phyloP scores from a whole-genome alignment of 2,113 vertebrate species.

The Ranitomeya imitator region DNA sequence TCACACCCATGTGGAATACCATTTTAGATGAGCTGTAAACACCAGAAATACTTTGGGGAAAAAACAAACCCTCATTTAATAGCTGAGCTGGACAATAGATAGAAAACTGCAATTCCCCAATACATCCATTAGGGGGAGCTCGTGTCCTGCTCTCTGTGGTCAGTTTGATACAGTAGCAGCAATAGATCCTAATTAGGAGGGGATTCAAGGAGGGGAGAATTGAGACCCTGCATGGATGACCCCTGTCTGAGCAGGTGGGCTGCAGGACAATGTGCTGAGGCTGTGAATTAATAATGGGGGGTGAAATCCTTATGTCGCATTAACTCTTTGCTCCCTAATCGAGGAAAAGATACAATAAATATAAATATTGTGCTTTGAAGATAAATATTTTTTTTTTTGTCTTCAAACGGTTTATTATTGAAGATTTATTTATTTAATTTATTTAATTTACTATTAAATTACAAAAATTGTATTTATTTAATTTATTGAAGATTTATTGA shows the following conservation, averaged over 20 bases:
- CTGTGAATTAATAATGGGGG: background rate
- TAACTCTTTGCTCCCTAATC: background rate
- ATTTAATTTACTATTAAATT: no score
- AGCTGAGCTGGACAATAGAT: background rate
- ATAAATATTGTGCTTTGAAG: background rate
- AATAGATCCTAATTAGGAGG: constrained; percentile 35
- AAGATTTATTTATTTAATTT: no score
- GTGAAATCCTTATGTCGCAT: background rate
- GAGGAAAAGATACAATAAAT: background rate
- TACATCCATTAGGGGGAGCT: constrained; percentile 1
- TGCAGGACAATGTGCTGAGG: background rate
- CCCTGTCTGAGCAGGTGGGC: constrained; percentile 5
- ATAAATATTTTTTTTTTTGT: no score
- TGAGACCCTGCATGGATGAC: constrained; percentile 7
- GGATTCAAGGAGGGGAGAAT: background rate
- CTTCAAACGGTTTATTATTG: no score
- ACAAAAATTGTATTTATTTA: no score
- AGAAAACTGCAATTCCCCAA: background rate
- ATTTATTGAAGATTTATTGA: no score
- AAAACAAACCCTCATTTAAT: background rate
- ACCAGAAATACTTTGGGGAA: background rate
- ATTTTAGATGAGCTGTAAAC: background rate
- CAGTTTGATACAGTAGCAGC: background rate
- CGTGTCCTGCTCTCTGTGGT: background rate
- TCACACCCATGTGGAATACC: background rate